phyloP scores from a whole-genome alignment of 2,888 invertebrate species.

The Helobdella robusta region DNA sequence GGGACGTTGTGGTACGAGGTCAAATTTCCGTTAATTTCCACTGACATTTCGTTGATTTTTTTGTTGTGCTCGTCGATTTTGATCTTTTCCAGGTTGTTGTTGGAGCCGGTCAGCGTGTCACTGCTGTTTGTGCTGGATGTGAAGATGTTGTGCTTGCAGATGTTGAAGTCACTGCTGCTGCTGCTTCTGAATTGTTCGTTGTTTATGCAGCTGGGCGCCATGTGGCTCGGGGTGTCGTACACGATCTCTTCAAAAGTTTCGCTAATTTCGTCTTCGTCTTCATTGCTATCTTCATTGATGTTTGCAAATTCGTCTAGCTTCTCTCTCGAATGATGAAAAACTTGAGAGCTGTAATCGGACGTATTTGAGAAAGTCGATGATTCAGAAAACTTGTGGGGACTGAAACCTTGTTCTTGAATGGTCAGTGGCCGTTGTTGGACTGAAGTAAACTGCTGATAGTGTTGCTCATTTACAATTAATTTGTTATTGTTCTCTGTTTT shows the following conservation, averaged over 20 bases:
- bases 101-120: not conserved
- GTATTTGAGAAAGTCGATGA: too few relatives aligned
- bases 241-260: too few relatives aligned
- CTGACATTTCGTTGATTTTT: not conserved
- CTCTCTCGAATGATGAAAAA: not conserved
- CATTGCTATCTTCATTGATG: constrained; percentile 2
- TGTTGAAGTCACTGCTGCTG: not conserved
- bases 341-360: too few relatives aligned
- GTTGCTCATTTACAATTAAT: too few relatives aligned
- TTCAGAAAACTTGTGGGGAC: too few relatives aligned
- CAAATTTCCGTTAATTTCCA: not conserved
- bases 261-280: not conserved
- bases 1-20: not conserved
- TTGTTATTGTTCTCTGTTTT: too few relatives aligned
- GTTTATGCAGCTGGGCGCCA: too few relatives aligned
- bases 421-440: too few relatives aligned
- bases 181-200: too few relatives aligned
- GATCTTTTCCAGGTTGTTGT: not conserved
- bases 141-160: not conserved
- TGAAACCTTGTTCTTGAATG: too few relatives aligned
- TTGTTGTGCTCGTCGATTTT: not conserved
- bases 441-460: too few relatives aligned
- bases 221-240: too few relatives aligned
- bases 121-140: not conserved
- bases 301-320: not conserved